Evolutionary conservation across 2,888 invertebrate genomes (phyloP).

Genomic region (Drosophila pseudotalamancana): DNA sequence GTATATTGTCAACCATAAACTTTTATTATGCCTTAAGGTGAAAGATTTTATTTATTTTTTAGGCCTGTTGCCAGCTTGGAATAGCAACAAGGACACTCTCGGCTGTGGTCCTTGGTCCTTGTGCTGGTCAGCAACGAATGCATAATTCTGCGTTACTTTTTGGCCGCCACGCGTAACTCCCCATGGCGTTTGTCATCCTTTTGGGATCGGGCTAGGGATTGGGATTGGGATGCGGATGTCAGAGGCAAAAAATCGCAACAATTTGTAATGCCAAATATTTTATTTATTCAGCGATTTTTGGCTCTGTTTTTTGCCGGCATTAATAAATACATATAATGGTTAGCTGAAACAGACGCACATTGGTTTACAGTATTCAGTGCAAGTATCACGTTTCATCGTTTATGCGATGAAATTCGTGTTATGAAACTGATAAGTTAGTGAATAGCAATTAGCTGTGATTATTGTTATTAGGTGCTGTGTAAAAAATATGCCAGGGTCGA

Average conservation of each 20-base stretch:
- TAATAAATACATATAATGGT: slow-evolving; percentile 62
- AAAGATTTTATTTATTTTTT: slow-evolving; percentile 81
- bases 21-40: slow-evolving; percentile 81
- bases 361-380: slow-evolving; percentile 5
- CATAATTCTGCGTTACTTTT: slow-evolving; percentile 62
- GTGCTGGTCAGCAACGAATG: slow-evolving; percentile 37
- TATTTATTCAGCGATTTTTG: slow-evolving; percentile 65
- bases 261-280: slow-evolving; percentile 81
- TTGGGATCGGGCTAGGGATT: slow-evolving; percentile 10
- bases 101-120: slow-evolving; percentile 13
- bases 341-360: slow-evolving; percentile 26
- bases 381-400: not conserved
- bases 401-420: slow-evolving; percentile 2
- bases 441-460: too few species aligned
- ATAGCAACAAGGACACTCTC: slow-evolving; percentile 25
- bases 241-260: slow-evolving; percentile 70
- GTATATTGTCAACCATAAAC: slow-evolving; percentile 75
- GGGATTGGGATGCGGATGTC: slow-evolving; percentile 14
- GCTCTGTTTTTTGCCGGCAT: slow-evolving; percentile 29
- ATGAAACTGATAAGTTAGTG: too few species aligned
- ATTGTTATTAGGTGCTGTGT: too few species aligned
- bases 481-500: slow-evolving; percentile 11
- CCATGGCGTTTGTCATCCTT: slow-evolving; percentile 50
- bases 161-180: slow-evolving; percentile 25
- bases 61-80: slow-evolving; percentile 38